phyloP scores from a whole-genome alignment of 2,888 invertebrate genomes.

The Dasypolia templi region DNA sequence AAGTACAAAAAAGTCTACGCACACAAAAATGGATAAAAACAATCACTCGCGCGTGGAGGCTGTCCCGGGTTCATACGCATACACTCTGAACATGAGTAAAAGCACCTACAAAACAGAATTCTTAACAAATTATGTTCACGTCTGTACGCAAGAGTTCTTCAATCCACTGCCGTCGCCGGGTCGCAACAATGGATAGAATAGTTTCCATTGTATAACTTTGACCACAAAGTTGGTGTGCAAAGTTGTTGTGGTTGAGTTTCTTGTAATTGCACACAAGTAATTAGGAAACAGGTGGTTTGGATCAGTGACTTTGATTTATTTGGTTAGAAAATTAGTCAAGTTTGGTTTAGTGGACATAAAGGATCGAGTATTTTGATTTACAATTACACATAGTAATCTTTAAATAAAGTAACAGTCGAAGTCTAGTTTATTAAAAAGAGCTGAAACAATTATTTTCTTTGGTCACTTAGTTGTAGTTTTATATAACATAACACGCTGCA shows the following conservation, averaged over 20 bases:
- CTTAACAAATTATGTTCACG: slow-evolving; percentile 31
- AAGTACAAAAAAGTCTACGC: too few species aligned
- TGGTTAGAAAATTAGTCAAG: neutral
- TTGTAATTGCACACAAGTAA: slow-evolving; percentile 35
- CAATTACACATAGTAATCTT: too few species aligned
- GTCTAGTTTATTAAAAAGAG: neutral
- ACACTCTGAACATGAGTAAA: too few species aligned
- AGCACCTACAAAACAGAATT: neutral
- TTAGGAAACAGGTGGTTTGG: slow-evolving; percentile 18
- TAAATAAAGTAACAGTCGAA: neutral
- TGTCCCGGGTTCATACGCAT: too few species aligned
- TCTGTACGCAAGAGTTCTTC: slow-evolving; percentile 50
- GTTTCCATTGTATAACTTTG: slow-evolving; percentile 71
- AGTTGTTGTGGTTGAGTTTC: slow-evolving; percentile 51
- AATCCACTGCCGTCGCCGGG: slow-evolving; percentile 41
- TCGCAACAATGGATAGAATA: slow-evolving; percentile 64
- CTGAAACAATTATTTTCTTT: neutral
- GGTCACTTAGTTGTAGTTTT: neutral
- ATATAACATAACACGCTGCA: slow-evolving; percentile 2
- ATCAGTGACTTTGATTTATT: slow-evolving; percentile 10
- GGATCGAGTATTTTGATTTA: neutral
- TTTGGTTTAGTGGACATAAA: neutral
- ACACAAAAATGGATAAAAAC: too few species aligned
- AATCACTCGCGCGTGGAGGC: too few species aligned
- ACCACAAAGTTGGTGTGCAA: slow-evolving; percentile 59